Conservation (phyloP, 2,113 vertebrate species). For the Xiphophorus couchianus region DNA sequence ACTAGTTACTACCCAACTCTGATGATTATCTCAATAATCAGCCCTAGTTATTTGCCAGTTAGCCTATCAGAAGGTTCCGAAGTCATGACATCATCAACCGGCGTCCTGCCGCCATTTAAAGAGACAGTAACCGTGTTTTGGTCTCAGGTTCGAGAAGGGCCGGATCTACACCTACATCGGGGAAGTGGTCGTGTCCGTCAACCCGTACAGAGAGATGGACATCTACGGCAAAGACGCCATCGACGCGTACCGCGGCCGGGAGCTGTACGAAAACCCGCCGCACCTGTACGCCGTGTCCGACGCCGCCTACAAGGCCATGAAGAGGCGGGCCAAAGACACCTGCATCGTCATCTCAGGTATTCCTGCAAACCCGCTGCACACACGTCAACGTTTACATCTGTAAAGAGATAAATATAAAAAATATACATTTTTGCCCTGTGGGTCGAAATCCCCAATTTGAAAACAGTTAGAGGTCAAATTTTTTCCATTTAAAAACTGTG, state of each 20-base stretch:
- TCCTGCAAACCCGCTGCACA: background rate
- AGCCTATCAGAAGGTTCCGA: no score
- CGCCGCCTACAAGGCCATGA: constrained; percentile 94
- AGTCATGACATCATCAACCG: no score
- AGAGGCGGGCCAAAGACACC: constrained; percentile 89
- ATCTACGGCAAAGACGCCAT: constrained; percentile 85
- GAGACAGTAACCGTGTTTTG: no score
- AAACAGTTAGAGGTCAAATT: no score
- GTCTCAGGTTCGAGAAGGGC: constrained; percentile 86
- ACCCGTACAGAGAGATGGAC: constrained; percentile 87
- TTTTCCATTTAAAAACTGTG: no score
- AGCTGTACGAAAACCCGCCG: constrained; percentile 91
- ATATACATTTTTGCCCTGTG: no score
- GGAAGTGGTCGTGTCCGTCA: constrained; percentile 92
- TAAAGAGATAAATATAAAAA: no score
- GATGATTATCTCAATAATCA: no score
- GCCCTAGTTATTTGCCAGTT: no score
- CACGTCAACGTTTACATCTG: background rate
- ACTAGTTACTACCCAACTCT: no score
- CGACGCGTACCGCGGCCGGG: constrained; percentile 85
- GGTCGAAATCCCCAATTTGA: no score
- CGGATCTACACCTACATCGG: constrained; percentile 95
- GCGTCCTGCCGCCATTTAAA: no score
- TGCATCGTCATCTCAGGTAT: constrained; percentile 95
- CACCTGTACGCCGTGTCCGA: constrained; percentile 91